phyloP scores from a whole-genome alignment of 2,888 invertebrate genomes.

The Cylloceria caligata region DNA sequence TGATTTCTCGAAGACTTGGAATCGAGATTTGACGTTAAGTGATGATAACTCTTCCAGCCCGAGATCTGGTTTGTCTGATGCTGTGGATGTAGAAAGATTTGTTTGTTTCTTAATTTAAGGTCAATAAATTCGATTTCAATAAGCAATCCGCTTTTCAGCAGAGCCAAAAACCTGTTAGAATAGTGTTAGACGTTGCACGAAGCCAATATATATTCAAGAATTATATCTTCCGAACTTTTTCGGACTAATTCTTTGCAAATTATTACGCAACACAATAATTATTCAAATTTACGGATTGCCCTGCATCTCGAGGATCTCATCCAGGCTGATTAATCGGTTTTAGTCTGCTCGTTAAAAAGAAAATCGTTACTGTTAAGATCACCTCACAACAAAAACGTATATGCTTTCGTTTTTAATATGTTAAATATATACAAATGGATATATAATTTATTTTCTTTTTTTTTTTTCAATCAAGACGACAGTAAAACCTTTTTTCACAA shows the following conservation, averaged over 20 bases:
- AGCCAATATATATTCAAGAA: conserved; percentile 35
- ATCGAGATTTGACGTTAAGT: conserved; percentile 93
- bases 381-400: conserved; percentile 53
- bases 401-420: conserved; percentile 14
- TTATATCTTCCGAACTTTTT: conserved; percentile 28
- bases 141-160: conserved; percentile 39
- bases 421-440: conserved; percentile 13
- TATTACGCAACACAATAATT: conserved; percentile 31
- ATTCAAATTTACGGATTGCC: conserved; percentile 50
- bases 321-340: conserved; percentile 62
- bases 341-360: conserved; percentile 52
- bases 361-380: conserved; percentile 56
- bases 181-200: conserved; percentile 61
- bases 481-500: conserved; percentile 25
- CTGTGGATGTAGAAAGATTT: conserved; percentile 85
- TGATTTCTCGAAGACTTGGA: conserved; percentile 92
- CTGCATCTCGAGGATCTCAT: conserved; percentile 61
- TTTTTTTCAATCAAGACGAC: conserved; percentile 28
- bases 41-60: conserved; percentile 93
- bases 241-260: conserved; percentile 20
- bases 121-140: conserved; percentile 37
- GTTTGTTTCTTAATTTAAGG: conserved; percentile 35
- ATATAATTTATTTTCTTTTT: conserved; percentile 23
- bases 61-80: conserved; percentile 94
- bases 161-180: conserved; percentile 53